Base-by-base conservation (phyloP, 2,888 invertebrate species). In the Acanthosepion pharaonis region DNA sequence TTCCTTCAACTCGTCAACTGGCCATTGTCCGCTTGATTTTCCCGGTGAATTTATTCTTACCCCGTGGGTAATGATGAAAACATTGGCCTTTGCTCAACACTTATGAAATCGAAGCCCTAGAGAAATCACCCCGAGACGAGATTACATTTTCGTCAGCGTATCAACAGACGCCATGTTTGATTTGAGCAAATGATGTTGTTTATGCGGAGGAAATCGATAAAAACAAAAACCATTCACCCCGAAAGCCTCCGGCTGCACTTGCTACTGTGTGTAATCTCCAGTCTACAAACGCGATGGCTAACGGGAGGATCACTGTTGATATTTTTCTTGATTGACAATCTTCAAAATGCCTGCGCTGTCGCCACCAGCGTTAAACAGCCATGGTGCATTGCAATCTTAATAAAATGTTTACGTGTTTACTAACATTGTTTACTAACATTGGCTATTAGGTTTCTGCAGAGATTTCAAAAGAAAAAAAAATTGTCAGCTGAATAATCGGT, bases 61-160 rank as follows among this genome's bases (percentile, higher is more conserved):
- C 78, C 78, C 78, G 78, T n/a, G 78, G 78, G 78, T 78, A 78
- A 78, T 78, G 78, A 78, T 78, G 78, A 78, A 78, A 78, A 78
- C 78, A 78, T 78, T 78, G 78, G n/a, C 78, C 33, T 78, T n/a
- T 78, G 78, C 78, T 78, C 78, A 78, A n/a, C 78, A 78, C 78
- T 78, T 78, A 78, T 78, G 18, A 78, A 78, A 33, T 78, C 78
- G 3, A 78, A 11, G n/a, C 78, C 78, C 78, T 11, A n/a, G 78
- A 78, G 78, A 78, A 78, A 78, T 78, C 33, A 78, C n/a, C 78
- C 9, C n/a, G 23, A 59, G 59, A 78, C 33, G n/a, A 78, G 78
- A 78, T 78, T 78, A n/a, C 78, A 78, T 78, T 33, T 78, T 15
- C n/a, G 78, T 78, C 78, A 5, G n/a, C n/a, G n/a, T n/a, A 78